A percentile compares a stretch with the other conserved stretches of the same genome.
These are phyloP conservation scores for Epinephelus malabaricus DNA, from an alignment of 2,797 vertebrate genomes.

Conservation along the genomic window DNA sequence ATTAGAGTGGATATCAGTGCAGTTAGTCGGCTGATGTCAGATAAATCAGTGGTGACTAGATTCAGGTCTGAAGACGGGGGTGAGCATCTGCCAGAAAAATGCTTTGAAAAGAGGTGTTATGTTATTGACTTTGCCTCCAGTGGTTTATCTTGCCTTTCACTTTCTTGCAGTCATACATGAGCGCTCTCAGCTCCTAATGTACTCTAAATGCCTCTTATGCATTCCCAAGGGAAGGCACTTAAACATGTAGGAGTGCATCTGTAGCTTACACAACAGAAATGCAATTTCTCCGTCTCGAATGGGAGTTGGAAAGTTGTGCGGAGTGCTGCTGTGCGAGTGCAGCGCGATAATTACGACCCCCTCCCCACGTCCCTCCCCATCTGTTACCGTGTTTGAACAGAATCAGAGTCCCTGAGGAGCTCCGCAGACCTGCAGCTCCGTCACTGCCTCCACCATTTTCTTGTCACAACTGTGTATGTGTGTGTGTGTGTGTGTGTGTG, in stretches of 20 bases:
- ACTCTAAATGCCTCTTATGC: neutral
- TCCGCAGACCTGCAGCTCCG: slow-evolving; percentile 10
- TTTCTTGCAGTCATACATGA: slow-evolving; percentile 21
- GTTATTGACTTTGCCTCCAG: slow-evolving; percentile 53
- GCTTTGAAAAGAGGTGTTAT: slow-evolving; percentile 35
- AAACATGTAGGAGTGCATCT: slow-evolving; percentile 26
- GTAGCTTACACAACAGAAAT: slow-evolving; percentile 8
- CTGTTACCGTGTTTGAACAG: slow-evolving; percentile 36
- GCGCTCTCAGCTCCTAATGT: neutral
- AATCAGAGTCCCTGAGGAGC: slow-evolving; percentile 21
- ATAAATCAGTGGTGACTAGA: slow-evolving; percentile 50
- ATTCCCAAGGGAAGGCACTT: slow-evolving; percentile 26
- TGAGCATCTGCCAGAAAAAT: slow-evolving; percentile 32
- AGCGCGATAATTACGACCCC: slow-evolving; percentile 19
- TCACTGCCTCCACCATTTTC: slow-evolving; percentile 13
- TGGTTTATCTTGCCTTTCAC: slow-evolving; percentile 33
- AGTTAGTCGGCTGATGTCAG: slow-evolving; percentile 49
- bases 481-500: neutral
- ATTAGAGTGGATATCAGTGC: slow-evolving; percentile 47
- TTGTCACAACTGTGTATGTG: slow-evolving; percentile 2
- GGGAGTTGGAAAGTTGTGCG: slow-evolving; percentile 20
- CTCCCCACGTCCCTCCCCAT: slow-evolving; percentile 17
- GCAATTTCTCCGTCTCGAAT: slow-evolving; percentile 20
- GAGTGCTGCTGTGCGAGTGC: slow-evolving; percentile 25
- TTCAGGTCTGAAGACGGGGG: slow-evolving; percentile 34